These are phyloP conservation scores for human (Homo sapiens) DNA, from an alignment of 2,113 vertebrate genomes.

Conservation along the genomic window DNA sequence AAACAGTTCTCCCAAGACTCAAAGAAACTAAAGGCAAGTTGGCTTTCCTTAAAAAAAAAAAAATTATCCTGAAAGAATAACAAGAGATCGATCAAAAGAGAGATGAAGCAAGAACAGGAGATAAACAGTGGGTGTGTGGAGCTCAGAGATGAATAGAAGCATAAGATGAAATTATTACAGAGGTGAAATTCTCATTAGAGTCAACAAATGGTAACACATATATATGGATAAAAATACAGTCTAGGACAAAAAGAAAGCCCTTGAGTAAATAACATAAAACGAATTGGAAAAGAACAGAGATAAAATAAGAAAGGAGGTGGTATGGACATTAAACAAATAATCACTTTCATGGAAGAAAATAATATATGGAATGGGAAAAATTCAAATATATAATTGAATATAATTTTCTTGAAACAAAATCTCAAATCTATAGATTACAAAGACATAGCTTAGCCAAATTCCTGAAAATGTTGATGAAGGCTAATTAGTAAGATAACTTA, in stretches of 20 bases:
- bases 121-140: not conserved
- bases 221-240: not conserved
- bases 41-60: not conserved
- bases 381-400: not conserved
- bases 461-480: not conserved
- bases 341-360: not conserved
- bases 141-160: not conserved
- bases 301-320: not conserved
- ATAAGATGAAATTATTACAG: not conserved
- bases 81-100: not conserved
- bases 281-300: slow-evolving; percentile 13
- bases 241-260: not conserved
- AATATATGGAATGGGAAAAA: not conserved
- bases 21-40: not conserved
- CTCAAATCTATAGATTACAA: not conserved
- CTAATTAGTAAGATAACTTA: not conserved
- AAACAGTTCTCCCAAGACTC: not conserved
- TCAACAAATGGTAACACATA: not conserved
- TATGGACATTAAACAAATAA: not conserved
- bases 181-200: not conserved
- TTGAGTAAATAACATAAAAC: slow-evolving; percentile 6
- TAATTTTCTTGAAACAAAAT: not conserved
- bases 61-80: not conserved
- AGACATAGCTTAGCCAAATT: not conserved
- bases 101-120: not conserved